phyloP scores from a whole-genome alignment of 2,113 vertebrate species.

The Progne subis region DNA sequence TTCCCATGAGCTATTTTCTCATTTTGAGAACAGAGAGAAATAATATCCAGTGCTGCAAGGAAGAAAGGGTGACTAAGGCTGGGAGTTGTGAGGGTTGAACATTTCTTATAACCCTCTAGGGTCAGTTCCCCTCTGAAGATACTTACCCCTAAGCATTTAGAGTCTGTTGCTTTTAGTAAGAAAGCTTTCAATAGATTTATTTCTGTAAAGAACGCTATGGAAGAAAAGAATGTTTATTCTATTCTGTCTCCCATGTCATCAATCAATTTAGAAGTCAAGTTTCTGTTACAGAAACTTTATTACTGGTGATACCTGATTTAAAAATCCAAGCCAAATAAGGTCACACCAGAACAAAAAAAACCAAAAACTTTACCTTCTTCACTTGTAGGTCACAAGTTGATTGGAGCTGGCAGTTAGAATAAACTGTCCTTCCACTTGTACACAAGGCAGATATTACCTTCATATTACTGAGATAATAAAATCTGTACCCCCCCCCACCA shows the following conservation, averaged over 20 bases:
- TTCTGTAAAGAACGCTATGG: not conserved
- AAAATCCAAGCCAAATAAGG: not conserved
- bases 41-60: not conserved
- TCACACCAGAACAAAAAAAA: not conserved
- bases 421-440: not conserved
- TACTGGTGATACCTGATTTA: not conserved
- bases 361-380: not conserved
- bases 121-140: not conserved
- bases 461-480: not conserved
- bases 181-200: not conserved
- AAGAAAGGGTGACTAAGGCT: not conserved
- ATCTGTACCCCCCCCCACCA: not conserved
- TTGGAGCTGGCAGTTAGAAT: not conserved
- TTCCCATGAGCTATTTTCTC: conserved; percentile 25
- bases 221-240: not conserved
- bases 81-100: not conserved
- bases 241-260: not conserved
- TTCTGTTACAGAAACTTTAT: not conserved
- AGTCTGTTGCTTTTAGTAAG: not conserved
- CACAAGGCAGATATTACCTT: not conserved
- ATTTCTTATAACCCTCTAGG: not conserved
- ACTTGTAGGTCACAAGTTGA: not conserved
- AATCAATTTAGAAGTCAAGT: not conserved
- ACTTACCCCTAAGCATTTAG: not conserved
- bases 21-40: conserved; percentile 16